Evolutionary conservation across 1,140 invertebrate species (phyloP), one percentile per base, ranked within the genome.

Genomic region (Euwallacea fornicatus): DNA sequence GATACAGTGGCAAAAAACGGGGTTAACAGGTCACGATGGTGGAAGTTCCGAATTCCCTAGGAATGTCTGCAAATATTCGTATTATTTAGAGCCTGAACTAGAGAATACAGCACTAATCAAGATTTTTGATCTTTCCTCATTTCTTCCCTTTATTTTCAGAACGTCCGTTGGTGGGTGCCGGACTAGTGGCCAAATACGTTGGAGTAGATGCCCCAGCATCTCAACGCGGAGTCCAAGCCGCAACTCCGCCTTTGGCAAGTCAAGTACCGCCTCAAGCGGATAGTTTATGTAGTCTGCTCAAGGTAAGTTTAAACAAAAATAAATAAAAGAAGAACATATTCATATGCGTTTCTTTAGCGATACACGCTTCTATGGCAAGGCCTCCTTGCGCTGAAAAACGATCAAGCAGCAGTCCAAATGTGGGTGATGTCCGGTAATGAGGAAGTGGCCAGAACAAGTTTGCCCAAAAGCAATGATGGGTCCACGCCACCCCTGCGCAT

Each of bases 361-460:
- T 96, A 97, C 83, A 94, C 94, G 0, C 91, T 98, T 41, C 94
- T 98, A 90, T 99, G 97, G 97, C 94, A 97, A 85, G 97, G 97
- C 0, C 82, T 96, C 44, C 81, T 99, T 73, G 95, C 94, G 0
- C 84, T 99, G 43, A 99, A 99, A 82, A 98, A 96, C 82, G 96
- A 98, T 82, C 93, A 93, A 76, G 95, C 96, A 4, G 93, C 93
- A 16, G 97, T 98, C 8, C 96, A 98, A 84, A 98, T 99, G 96
- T 96, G 98, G 82, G 97, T 96, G 83, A 94, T 99, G 42, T 94
- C 93, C 75, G 97, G 97, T 11, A 98, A 95, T 86, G 90, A 90
- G 0, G 86, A 88, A 75, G 92, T 97, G 60, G 94, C 94, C 0
- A 86, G 88, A 44, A 90, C 90, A 66, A 94, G 94, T 74, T 83